Base-by-base conservation (phyloP, 1,140 invertebrate genomes). In the Papilio glaucus region DNA sequence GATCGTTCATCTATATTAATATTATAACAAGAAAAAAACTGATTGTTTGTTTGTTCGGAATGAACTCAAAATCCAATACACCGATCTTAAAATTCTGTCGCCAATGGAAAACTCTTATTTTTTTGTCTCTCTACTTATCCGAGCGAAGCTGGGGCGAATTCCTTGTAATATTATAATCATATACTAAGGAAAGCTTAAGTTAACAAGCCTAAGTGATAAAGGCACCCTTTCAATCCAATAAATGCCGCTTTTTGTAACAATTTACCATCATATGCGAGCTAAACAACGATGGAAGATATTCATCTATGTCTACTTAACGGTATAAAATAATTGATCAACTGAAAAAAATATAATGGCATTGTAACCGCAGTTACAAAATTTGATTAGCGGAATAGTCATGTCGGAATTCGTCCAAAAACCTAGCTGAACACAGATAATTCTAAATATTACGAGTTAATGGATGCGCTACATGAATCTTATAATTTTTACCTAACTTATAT, bases 351-450 rank as follows among this genome's bases (percentile, higher is more conserved):
- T 87, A 85, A 88, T 90, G 82, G 82, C 85, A 90, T 91, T 89
- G 89, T 91, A 91, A 88, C 87, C 87, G 87, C 87, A 89, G 86
- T 92, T 92, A 92, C 87, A 88, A 92, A 91, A 92, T 92, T 92
- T 92, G 89, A 92, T 92, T 92, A 92, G 90, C 85, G 86, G 88
- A 90, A 89, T 91, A 81, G 84, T 90, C 88, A 91, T 86, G 87
- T 89, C 87, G 86, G 85, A 85, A 87, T 87, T 87, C 88, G 82
- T 87, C 88, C 89, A 85, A 81, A 78, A 77, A 81, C 74, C 73
- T 75, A 83, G 74, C 77, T 70, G 81, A 79, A 62, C 26, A 39
- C 12, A 67, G 39, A 73, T 68, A 71, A 73, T 67, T 73, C 53
- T 39, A 61, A 71, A 65, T 42, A 69, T 15, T 60, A 45, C n/a